phyloP scores from a whole-genome alignment of 2,888 invertebrate species.

The Drosophila cognata region DNA sequence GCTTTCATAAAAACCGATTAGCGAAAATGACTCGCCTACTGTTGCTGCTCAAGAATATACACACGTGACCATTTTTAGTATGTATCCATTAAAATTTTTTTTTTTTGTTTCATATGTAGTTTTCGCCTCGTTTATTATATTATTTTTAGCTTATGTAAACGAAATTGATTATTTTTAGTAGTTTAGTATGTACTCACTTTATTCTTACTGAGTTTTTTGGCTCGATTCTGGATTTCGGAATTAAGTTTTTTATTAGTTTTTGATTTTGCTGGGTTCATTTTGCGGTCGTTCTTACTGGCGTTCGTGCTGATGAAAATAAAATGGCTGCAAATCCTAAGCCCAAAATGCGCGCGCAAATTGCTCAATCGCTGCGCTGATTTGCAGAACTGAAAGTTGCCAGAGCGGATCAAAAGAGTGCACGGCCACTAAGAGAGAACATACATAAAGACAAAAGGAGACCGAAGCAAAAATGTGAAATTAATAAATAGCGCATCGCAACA shows the following conservation, averaged over 20 bases:
- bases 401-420: constrained; percentile 16
- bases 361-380: neutral
- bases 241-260: too few species aligned
- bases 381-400: constrained; percentile 16
- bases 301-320: neutral
- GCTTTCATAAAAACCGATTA: neutral
- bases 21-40: neutral
- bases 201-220: neutral
- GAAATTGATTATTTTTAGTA: neutral
- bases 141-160: neutral
- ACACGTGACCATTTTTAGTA: neutral
- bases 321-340: neutral
- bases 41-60: neutral
- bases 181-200: neutral
- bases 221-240: too few species aligned
- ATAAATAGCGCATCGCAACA: constrained; percentile 17
- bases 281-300: neutral
- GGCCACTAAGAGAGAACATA: constrained; percentile 21
- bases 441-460: constrained; percentile 26
- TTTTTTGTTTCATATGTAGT: neutral
- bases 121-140: neutral
- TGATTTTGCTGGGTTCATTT: neutral
- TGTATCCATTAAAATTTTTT: neutral
- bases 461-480: constrained; percentile 1
- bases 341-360: neutral